Evolutionary conservation across 2,888 invertebrate genomes (phyloP).

Genomic region (Pocota personata): DNA sequence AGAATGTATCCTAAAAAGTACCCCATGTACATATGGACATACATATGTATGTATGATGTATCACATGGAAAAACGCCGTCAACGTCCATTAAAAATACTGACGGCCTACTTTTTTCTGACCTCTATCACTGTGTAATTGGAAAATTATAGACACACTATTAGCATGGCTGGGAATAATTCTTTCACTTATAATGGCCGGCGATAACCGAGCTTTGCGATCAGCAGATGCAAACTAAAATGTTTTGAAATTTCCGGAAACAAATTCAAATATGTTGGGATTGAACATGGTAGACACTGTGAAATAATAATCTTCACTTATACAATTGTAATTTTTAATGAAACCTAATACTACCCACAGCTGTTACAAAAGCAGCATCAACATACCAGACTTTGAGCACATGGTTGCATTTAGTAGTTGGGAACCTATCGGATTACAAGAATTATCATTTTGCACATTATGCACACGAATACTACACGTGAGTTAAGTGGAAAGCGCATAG

Average conservation of each 20-base stretch:
- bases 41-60: no score
- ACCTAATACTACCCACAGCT: slow-evolving; percentile 1
- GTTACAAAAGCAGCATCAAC: background rate
- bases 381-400: background rate
- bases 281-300: background rate
- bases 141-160: no score
- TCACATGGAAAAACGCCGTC: no score
- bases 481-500: slow-evolving; percentile 15
- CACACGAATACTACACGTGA: background rate
- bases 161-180: no score
- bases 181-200: no score
- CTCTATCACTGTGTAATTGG: no score
- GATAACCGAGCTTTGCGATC: no score
- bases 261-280: background rate
- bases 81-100: no score
- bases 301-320: background rate
- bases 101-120: no score
- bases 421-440: slow-evolving; percentile 21
- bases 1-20: no score
- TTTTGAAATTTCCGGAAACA: background rate
- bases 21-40: no score
- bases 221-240: no score
- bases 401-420: background rate
- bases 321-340: background rate
- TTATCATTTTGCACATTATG: slow-evolving; percentile 10